These are phyloP conservation scores for Tauraco erythrolophus DNA, from an alignment of 2,113 vertebrate genomes.

Conservation along the genomic window DNA sequence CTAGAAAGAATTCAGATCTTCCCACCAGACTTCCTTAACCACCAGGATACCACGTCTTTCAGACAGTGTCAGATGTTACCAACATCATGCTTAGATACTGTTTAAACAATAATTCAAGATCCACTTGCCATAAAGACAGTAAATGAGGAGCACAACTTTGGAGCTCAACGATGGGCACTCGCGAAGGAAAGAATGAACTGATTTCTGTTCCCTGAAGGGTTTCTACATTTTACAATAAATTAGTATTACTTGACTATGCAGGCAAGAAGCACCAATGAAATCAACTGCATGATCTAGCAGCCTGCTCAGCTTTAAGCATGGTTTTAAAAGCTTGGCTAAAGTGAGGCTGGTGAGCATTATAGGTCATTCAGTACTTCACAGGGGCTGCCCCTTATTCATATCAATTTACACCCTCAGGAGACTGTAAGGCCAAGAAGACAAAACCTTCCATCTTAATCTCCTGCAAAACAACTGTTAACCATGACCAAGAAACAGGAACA, in stretches of 20 bases:
- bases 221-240: background rate
- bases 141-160: background rate
- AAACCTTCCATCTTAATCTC: background rate
- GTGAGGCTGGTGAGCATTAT: background rate
- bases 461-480: background rate
- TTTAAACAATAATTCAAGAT: background rate
- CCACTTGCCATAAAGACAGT: background rate
- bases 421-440: background rate
- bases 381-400: background rate
- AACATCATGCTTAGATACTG: background rate
- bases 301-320: background rate
- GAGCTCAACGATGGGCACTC: background rate
- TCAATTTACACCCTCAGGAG: background rate
- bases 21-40: background rate
- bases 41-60: background rate
- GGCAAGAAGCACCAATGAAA: background rate
- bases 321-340: background rate
- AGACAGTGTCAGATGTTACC: background rate
- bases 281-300: background rate
- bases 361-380: background rate
- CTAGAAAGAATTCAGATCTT: background rate
- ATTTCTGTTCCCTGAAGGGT: background rate
- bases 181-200: background rate
- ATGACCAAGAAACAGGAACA: background rate
- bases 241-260: background rate